Evolutionary conservation across 1,140 invertebrate genomes (phyloP), one percentile per base, ranked within the genome.

Genomic region (Papilio polyxenes): DNA sequence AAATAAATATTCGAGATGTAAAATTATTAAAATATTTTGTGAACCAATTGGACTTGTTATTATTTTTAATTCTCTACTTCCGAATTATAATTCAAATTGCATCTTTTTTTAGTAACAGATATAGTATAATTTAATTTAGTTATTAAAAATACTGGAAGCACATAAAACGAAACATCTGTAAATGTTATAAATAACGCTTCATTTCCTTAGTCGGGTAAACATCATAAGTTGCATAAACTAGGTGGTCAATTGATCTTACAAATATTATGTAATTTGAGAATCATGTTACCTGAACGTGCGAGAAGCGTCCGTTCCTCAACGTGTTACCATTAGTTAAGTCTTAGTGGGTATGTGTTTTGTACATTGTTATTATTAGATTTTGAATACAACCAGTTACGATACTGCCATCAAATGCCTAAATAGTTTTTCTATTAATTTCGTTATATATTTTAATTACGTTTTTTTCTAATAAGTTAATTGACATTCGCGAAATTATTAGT

Each of bases 371-470:
- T 88, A 89, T 92, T 92, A 92, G 89, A 80, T 69, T 92, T 90
- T 81, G 88, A 88, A 90, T 89, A 92, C 91, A 93, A 93, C 91
- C 93, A 92, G 92, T 94, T 93, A 93, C 89, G 85, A 93, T 90
- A 94, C 93, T 94, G 93, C 93, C 93, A 94, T 94, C 87, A 93
- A 91, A 94, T 94, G 93, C 92, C 92, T 94, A 93, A 93, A 88
- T 93, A 93, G 88, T 89, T 92, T 91, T 90, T 87, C 82, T 87
- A 88, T 87, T 88, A 90, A 85, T 90, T 93, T 91, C 89, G 86
- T 92, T 92, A 87, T 90, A 86, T 89, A 85, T 81, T 87, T 87
- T 88, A 88, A 80, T 81, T 89, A 89, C 83, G 86, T 88, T 89
- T 86, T 86, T 84, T 87, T 89, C 89, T 87, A 82, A 87, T 92